Evolutionary conservation across 2,113 vertebrate species (phyloP).

Genomic region (Bubo scandiacus): DNA sequence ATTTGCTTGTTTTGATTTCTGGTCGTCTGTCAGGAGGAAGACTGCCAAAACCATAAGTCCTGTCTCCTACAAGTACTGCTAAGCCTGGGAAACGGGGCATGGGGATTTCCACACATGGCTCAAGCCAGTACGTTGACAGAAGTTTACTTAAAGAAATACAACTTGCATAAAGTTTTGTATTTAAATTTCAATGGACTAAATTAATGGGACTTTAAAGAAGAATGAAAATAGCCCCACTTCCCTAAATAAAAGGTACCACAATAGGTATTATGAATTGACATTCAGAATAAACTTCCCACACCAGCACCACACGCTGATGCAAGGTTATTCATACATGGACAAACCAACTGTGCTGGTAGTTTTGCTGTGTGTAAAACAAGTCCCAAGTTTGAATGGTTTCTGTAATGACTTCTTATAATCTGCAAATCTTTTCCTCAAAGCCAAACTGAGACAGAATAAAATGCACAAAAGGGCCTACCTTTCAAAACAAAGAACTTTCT

Average conservation of each 20-base stretch:
- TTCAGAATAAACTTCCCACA: background rate
- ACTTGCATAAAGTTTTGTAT: background rate
- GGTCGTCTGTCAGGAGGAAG: conserved; percentile 27
- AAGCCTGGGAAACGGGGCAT: background rate
- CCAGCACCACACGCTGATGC: background rate
- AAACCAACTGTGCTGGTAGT: background rate
- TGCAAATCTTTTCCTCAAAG: background rate
- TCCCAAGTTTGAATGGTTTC: background rate
- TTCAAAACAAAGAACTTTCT: background rate
- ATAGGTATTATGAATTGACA: background rate
- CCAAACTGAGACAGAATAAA: background rate
- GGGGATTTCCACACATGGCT: background rate
- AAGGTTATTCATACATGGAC: background rate
- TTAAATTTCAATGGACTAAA: background rate
- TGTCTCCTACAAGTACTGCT: conserved; percentile 25
- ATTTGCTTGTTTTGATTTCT: conserved; percentile 63
- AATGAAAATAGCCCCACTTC: background rate
- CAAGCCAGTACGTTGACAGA: background rate
- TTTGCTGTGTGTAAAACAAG: background rate
- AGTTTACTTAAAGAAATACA: background rate
- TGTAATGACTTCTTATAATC: background rate
- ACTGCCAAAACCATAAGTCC: conserved; percentile 36
- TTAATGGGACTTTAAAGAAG: background rate
- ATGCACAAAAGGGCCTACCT: background rate
- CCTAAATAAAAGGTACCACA: background rate